Evolutionary conservation across 2,888 invertebrate genomes (phyloP).

Genomic region (Nineta flava): DNA sequence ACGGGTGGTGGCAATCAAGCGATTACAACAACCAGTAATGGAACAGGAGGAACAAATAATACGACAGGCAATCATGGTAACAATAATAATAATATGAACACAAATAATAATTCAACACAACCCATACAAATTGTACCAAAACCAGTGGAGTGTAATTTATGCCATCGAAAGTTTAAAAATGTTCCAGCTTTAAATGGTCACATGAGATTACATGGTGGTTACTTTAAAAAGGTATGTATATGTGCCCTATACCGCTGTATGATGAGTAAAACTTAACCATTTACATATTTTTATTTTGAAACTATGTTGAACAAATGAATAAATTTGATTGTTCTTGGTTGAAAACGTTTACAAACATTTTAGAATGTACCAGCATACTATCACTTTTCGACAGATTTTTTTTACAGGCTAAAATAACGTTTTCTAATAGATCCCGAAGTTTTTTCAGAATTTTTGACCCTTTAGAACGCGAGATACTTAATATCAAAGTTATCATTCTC

Average conservation of each 20-base stretch:
- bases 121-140: constrained; percentile 41
- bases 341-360: too few species aligned
- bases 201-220: constrained; percentile 95
- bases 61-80: too few species aligned
- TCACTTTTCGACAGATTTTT: too few species aligned
- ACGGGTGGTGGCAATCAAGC: background rate
- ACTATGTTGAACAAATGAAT: too few species aligned
- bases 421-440: too few species aligned
- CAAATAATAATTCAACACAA: background rate
- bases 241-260: too few species aligned
- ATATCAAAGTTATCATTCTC: too few species aligned
- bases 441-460: too few species aligned
- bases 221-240: constrained; percentile 69
- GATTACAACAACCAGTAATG: background rate
- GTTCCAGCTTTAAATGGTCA: constrained; percentile 96
- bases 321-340: too few species aligned
- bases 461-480: too few species aligned
- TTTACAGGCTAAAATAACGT: too few species aligned
- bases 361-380: too few species aligned
- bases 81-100: background rate
- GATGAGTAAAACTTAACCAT: background rate
- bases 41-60: background rate
- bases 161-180: constrained; percentile 92
- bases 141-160: constrained; percentile 88
- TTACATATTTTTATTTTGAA: background rate